phyloP scores from a whole-genome alignment of 2,888 invertebrate species.

The Terebella lapidaria region DNA sequence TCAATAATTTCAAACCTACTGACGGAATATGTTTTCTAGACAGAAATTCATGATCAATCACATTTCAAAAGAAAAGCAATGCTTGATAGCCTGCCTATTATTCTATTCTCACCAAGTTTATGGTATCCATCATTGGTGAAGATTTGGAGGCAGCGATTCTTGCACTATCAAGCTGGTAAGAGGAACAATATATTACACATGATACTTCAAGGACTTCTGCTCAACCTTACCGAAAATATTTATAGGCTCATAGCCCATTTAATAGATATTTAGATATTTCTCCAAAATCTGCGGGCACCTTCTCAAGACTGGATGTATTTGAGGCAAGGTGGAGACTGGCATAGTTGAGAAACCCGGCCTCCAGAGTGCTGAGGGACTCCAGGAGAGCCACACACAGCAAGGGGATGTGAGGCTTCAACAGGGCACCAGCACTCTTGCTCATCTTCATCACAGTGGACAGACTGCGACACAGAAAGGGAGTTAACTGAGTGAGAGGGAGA shows the following conservation, averaged over 20 bases:
- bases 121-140: slow-evolving; percentile 83
- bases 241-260: too few species aligned
- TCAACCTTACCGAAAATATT: too few species aligned
- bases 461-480: too few species aligned
- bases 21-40: too few species aligned
- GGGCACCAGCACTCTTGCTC: slow-evolving; percentile 70
- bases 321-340: slow-evolving; percentile 67
- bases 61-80: too few species aligned
- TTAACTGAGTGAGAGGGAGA: too few species aligned
- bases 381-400: slow-evolving; percentile 77
- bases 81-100: background rate
- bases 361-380: slow-evolving; percentile 72
- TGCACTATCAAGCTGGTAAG: slow-evolving; percentile 64
- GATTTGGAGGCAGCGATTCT: slow-evolving; percentile 76
- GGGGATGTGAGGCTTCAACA: slow-evolving; percentile 75
- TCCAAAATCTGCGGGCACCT: slow-evolving; percentile 4
- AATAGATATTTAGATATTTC: too few species aligned
- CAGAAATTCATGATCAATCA: too few species aligned
- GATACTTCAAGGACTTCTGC: too few species aligned
- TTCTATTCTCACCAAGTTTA: slow-evolving; percentile 58
- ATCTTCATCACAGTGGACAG: slow-evolving; percentile 81
- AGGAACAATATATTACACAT: too few species aligned
- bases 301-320: slow-evolving; percentile 6
- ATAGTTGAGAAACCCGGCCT: slow-evolving; percentile 73
- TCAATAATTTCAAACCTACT: too few species aligned